Percentiles rank a stretch among this genome's conserved stretches.
phyloP scores from a whole-genome alignment of 53 echinoderm and acorn worm species.

The Zoroaster sp. region DNA sequence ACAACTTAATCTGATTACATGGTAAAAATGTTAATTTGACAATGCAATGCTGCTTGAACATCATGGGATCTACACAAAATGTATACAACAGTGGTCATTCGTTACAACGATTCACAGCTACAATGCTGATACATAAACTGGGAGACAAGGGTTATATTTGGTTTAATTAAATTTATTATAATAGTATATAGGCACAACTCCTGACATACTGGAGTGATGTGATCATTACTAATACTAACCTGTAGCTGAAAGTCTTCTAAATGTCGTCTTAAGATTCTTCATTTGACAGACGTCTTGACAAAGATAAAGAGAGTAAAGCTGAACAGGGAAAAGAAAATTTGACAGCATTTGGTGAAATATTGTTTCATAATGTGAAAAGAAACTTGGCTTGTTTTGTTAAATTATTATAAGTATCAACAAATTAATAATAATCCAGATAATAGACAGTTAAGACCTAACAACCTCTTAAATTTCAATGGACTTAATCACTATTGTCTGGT shows the following conservation, averaged over 20 bases:
- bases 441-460: neutral
- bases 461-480: no score
- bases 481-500: neutral
- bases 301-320: conserved; percentile 82
- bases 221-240: conserved; percentile 23
- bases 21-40: no score
- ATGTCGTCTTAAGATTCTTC: conserved; percentile 49
- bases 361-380: neutral
- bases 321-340: neutral
- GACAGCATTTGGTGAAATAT: neutral
- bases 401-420: neutral
- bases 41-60: no score
- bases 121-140: no score
- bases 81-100: no score
- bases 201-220: no score
- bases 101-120: no score
- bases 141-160: no score
- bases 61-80: no score
- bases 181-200: no score
- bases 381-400: neutral
- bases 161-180: no score
- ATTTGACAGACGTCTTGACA: conserved; percentile 58
- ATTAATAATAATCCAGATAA: neutral
- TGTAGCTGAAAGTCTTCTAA: conserved; percentile 74
- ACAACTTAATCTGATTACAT: no score